Percentiles rank a stretch among this genome's conserved stretches.
Conservation (phyloP, 1,140 invertebrate genomes). For the Lordiphosa clarofinis region DNA sequence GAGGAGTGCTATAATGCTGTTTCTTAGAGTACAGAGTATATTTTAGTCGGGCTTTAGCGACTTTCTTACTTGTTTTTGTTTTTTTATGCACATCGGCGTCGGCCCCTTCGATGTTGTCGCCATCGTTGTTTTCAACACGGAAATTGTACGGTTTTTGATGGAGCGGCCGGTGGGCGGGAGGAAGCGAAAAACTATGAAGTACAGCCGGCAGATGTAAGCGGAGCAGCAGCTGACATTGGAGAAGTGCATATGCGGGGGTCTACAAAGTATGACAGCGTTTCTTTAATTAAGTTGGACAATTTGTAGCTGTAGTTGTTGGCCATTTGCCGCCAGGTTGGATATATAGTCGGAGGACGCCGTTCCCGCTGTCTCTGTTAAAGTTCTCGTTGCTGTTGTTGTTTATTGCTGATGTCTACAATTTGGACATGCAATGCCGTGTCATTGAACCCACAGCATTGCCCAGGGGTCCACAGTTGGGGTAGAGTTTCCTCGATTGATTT, state of each 20-base stretch:
- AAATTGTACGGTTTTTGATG: slow-evolving; percentile 49
- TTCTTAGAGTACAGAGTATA: too few relatives aligned
- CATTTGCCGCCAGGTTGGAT: slow-evolving; percentile 3
- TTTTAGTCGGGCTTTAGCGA: too few relatives aligned
- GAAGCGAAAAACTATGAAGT: slow-evolving; percentile 20
- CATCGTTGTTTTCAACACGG: slow-evolving; percentile 47
- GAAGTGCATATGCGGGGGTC: too few relatives aligned
- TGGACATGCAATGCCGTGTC: slow-evolving; percentile 12
- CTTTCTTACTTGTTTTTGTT: neutral
- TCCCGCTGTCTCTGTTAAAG: neutral
- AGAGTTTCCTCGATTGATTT: too few relatives aligned
- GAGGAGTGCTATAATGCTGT: too few relatives aligned
- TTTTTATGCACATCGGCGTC: neutral
- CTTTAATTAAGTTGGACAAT: slow-evolving; percentile 76
- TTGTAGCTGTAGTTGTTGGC: slow-evolving; percentile 61
- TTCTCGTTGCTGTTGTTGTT: slow-evolving; percentile 8
- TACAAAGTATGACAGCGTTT: slow-evolving; percentile 71
- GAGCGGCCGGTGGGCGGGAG: slow-evolving; percentile 12
- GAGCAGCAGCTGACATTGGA: neutral
- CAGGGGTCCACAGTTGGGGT: neutral
- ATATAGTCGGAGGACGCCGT: neutral
- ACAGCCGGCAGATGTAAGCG: slow-evolving; percentile 2
- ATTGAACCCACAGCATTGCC: slow-evolving; percentile 7
- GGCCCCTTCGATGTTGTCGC: slow-evolving; percentile 28
- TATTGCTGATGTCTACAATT: slow-evolving; percentile 11